These are phyloP conservation scores for Campylorhamphus procurvoides DNA, from an alignment of 2,113 vertebrate genomes.

Conservation along the genomic window DNA sequence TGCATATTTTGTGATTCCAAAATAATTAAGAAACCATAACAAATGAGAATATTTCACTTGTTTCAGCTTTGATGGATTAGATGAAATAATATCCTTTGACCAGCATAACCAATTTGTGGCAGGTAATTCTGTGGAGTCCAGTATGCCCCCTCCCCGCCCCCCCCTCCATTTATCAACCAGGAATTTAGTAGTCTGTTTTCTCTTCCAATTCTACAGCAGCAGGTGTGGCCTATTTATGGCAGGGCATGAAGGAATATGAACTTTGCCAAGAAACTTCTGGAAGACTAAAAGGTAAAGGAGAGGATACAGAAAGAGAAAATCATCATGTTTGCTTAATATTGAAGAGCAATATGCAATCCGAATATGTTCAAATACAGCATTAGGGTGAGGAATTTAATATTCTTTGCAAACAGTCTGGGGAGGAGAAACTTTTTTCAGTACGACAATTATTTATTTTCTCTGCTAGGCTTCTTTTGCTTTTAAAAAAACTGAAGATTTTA, in stretches of 20 bases:
- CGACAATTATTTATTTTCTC: not conserved
- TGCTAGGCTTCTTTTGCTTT: not conserved
- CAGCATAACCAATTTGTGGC: not conserved
- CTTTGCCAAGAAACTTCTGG: not conserved
- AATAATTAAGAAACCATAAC: not conserved
- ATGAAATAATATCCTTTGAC: not conserved
- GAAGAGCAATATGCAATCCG: not conserved
- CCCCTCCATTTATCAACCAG: not conserved
- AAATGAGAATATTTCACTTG: not conserved
- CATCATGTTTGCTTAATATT: constrained; percentile 14
- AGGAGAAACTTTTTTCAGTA: not conserved
- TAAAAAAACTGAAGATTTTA: not conserved
- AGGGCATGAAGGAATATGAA: not conserved
- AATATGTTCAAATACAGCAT: not conserved
- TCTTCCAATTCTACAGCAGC: not conserved
- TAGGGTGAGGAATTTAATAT: not conserved
- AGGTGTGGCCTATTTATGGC: not conserved
- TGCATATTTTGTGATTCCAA: not conserved
- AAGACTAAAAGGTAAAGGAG: not conserved
- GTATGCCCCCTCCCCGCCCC: too few relatives aligned
- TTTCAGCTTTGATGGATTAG: not conserved
- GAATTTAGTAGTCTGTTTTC: not conserved
- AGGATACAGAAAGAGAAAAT: not conserved
- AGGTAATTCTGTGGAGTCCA: not conserved
- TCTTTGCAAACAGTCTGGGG: not conserved